Conservation (phyloP, 2,113 vertebrate genomes). For the Aegithalos caudatus region DNA sequence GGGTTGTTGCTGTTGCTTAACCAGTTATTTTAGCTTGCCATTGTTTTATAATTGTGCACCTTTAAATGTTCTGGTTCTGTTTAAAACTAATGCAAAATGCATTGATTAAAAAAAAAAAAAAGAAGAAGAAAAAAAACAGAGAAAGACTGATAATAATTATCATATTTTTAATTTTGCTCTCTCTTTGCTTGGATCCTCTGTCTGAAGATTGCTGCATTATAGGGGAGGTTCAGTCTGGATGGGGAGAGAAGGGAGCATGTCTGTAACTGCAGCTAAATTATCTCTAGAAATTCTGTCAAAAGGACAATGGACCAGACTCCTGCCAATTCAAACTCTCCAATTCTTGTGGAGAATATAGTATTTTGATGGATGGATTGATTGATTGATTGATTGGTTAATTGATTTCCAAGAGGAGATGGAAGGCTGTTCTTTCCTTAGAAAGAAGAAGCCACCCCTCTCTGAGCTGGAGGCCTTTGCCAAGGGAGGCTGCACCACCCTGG, state of each 20-base stretch:
- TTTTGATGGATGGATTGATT: background rate
- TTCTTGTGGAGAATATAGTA: background rate
- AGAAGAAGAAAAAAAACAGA: background rate
- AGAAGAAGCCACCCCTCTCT: background rate
- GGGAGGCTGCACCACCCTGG: background rate
- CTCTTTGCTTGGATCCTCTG: background rate
- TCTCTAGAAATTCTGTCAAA: background rate
- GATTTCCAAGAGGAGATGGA: background rate
- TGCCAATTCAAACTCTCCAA: background rate
- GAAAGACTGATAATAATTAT: background rate
- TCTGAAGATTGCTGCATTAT: background rate
- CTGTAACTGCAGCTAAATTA: background rate
- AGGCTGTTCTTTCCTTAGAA: background rate
- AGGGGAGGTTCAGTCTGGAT: background rate
- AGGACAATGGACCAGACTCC: background rate
- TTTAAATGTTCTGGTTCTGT: slow-evolving; percentile 50
- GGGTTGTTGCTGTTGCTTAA: slow-evolving; percentile 61
- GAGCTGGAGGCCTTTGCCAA: background rate
- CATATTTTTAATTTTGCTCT: background rate
- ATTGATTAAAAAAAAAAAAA: background rate
- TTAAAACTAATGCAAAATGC: background rate
- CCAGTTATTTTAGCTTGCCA: slow-evolving; percentile 22
- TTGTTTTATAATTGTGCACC: slow-evolving; percentile 40
- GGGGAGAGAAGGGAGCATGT: background rate
- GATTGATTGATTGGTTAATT: background rate